These are phyloP conservation scores for Sebastes taczanowskii DNA, from an alignment of 2,797 vertebrate genomes.

Conservation along the genomic window DNA sequence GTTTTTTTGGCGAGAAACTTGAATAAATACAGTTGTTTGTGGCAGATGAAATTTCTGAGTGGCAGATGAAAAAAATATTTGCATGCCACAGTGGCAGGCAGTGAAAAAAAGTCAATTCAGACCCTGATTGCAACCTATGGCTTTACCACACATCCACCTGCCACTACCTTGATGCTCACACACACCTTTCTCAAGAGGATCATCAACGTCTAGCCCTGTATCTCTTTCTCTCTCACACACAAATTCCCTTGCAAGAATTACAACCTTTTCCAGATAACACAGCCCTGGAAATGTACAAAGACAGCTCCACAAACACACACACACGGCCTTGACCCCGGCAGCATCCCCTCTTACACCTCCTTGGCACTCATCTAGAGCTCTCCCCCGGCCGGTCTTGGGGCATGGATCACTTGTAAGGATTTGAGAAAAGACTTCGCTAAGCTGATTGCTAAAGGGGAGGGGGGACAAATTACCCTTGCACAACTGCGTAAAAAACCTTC, in stretches of 20 bases:
- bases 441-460: conserved; percentile 76
- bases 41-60: too few relatives aligned
- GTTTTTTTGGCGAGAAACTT: too few relatives aligned
- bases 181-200: conserved; percentile 7
- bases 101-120: too few relatives aligned
- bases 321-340: conserved; percentile 39
- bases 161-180: not conserved
- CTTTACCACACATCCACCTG: not conserved
- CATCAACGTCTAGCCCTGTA: not conserved
- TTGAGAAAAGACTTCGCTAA: conserved; percentile 77
- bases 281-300: conserved; percentile 21
- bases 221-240: not conserved
- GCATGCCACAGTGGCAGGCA: too few relatives aligned
- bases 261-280: conserved; percentile 32
- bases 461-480: conserved; percentile 73
- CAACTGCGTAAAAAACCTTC: conserved; percentile 73
- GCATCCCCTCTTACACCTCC: conserved; percentile 43
- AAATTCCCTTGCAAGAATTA: conserved; percentile 20
- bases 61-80: too few relatives aligned
- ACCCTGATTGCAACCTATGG: not conserved
- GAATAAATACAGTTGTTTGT: too few relatives aligned
- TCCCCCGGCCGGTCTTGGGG: conserved; percentile 53
- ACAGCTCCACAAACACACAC: conserved; percentile 12
- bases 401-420: conserved; percentile 74
- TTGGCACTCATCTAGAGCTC: conserved; percentile 60